Conservation (phyloP, 1,140 invertebrate genomes). For the Carposina sasakii region DNA sequence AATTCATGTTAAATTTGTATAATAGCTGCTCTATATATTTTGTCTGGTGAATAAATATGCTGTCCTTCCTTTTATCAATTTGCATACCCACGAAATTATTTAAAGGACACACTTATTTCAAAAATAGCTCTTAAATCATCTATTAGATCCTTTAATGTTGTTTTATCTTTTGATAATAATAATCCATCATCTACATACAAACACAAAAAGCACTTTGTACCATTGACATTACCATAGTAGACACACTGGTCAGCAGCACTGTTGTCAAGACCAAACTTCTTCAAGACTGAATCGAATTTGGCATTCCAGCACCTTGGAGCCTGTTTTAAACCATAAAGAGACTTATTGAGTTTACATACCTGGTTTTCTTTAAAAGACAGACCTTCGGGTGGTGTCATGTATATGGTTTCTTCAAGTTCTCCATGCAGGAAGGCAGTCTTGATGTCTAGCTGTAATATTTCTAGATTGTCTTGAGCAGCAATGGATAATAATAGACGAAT, state of each 20-base stretch:
- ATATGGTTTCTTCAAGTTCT: slow-evolving; percentile 28
- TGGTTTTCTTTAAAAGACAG: slow-evolving; percentile 11
- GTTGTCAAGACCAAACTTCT: slow-evolving; percentile 41
- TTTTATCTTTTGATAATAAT: slow-evolving; percentile 20
- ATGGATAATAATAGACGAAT: slow-evolving; percentile 32
- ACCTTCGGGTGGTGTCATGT: slow-evolving; percentile 30
- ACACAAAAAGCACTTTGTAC: slow-evolving; percentile 37
- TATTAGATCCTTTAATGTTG: slow-evolving; percentile 24
- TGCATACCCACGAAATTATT: slow-evolving; percentile 30
- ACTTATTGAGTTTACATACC: slow-evolving; percentile 49
- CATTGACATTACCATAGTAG: slow-evolving; percentile 31
- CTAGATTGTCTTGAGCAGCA: slow-evolving; percentile 24
- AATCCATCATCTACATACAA: slow-evolving; percentile 70
- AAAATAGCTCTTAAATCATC: slow-evolving; percentile 27
- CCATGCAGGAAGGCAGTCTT: slow-evolving; percentile 34
- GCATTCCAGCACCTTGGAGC: slow-evolving; percentile 45
- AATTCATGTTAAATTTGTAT: slow-evolving; percentile 24
- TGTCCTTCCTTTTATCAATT: slow-evolving; percentile 16
- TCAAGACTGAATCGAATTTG: slow-evolving; percentile 33
- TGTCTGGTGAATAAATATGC: slow-evolving; percentile 27
- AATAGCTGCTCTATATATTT: slow-evolving; percentile 28
- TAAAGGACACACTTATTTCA: slow-evolving; percentile 19
- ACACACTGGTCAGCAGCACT: slow-evolving; percentile 48
- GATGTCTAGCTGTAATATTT: slow-evolving; percentile 32
- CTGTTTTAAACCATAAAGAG: no score